These are phyloP conservation scores for Electrophaes corylata DNA, from an alignment of 2,888 invertebrate genomes.

Conservation along the genomic window DNA sequence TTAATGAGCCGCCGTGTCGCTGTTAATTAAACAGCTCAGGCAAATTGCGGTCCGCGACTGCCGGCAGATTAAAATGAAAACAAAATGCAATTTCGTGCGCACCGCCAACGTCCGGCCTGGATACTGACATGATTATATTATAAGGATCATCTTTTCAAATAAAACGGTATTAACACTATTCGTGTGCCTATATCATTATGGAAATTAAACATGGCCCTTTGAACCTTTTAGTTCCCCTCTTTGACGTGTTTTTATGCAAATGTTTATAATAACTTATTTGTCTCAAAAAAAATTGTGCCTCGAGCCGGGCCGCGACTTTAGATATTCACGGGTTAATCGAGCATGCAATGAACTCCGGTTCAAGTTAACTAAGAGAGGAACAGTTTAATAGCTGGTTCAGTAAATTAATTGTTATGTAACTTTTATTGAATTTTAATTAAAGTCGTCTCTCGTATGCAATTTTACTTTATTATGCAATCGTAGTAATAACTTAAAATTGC, in stretches of 20 bases:
- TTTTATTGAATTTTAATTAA: background rate
- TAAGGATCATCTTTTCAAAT: slow-evolving; percentile 32
- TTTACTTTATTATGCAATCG: too few relatives aligned
- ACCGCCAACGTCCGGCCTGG: slow-evolving; percentile 48
- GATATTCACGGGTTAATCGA: slow-evolving; percentile 53
- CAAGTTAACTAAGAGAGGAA: slow-evolving; percentile 27
- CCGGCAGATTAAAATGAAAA: slow-evolving; percentile 68
- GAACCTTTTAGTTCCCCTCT: slow-evolving; percentile 3
- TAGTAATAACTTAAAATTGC: too few relatives aligned
- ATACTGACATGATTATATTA: slow-evolving; percentile 53
- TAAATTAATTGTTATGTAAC: slow-evolving; percentile 21
- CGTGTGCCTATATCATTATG: slow-evolving; percentile 21
- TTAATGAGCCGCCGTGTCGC: slow-evolving; percentile 80
- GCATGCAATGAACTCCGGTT: slow-evolving; percentile 50
- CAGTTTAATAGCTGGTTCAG: slow-evolving; percentile 27
- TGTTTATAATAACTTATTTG: slow-evolving; percentile 9
- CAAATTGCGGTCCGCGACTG: slow-evolving; percentile 73
- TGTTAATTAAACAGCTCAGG: slow-evolving; percentile 79
- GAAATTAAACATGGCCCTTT: slow-evolving; percentile 23
- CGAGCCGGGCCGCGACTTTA: slow-evolving; percentile 30
- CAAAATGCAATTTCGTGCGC: slow-evolving; percentile 73
- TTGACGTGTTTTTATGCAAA: slow-evolving; percentile 23
- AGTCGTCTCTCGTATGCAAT: too few relatives aligned
- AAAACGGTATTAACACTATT: slow-evolving; percentile 15
- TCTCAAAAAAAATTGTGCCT: slow-evolving; percentile 10